Evolutionary conservation across 2,113 vertebrate genomes (phyloP).

Genomic region (Chaetorhynchus papuensis): DNA sequence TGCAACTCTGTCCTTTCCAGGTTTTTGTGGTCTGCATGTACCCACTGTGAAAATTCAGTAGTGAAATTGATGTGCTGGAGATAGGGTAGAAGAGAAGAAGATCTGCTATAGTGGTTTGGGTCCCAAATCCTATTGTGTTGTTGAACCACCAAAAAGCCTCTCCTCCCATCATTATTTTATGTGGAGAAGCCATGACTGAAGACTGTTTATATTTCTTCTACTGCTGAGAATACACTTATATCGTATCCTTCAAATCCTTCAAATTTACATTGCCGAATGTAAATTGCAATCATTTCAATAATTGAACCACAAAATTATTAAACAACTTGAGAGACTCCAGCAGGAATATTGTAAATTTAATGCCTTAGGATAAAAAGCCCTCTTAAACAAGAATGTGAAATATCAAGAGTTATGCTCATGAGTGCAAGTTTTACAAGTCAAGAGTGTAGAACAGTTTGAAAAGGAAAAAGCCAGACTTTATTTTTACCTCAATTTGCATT

Average conservation of each 20-base stretch:
- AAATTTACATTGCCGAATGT: not conserved
- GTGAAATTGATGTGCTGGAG: not conserved
- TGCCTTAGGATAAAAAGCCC: not conserved
- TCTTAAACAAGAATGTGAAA: not conserved
- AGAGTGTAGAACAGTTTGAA: not conserved
- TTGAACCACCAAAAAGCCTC: not conserved
- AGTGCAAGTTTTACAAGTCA: not conserved
- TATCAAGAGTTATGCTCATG: not conserved
- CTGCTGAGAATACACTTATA: not conserved
- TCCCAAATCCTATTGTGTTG: not conserved
- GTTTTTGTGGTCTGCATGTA: not conserved
- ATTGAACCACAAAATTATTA: slow-evolving; percentile 20
- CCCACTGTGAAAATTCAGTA: not conserved
- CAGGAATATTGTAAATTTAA: not conserved
- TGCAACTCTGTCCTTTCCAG: not conserved
- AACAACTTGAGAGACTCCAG: not conserved
- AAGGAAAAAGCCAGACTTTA: not conserved
- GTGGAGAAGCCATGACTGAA: not conserved
- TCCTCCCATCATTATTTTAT: not conserved
- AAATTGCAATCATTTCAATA: not conserved
- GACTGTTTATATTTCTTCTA: not conserved
- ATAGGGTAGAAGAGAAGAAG: not conserved
- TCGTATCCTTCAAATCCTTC: not conserved
- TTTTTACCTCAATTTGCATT: not conserved
- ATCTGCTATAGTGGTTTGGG: not conserved